Evolutionary conservation across 2,797 vertebrate genomes (phyloP), one percentile per base, ranked within the genome.

Genomic region (Xenopus petersii): DNA sequence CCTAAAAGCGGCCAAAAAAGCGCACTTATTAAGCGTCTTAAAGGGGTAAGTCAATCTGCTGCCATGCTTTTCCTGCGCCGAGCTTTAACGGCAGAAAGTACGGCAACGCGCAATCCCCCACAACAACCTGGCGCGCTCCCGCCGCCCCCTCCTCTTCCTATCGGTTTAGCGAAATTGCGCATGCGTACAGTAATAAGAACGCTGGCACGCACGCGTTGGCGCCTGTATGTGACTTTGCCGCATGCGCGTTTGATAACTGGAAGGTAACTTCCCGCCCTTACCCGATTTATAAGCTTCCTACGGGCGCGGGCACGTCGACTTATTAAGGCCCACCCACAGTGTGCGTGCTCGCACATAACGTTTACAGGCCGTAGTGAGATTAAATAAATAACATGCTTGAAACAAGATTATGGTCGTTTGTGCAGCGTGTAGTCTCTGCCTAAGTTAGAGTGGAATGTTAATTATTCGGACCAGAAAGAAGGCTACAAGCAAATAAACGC

Each of bases 1-100:
- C 87, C 93, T 6, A 98, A 98, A 87, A 97, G 94, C 83, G 96
- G 96, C 13, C 93, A 93, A 87, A 98, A 98, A 88, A 97, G 92
- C 85, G 87, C 94, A 24, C 93, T 98, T 49, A 84, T 98, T 26
- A 97, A 97, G 84, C 93, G 96, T 77, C 94, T 98, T 21, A 96
- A 96, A 86, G 95, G 96, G 94, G 96, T 97, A 77, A 93, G 93
- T 91, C 80, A 82, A 42, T 79, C 75, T 66, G 69, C 79, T 80
- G 77, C 76, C 67, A 80, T 70, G 58, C 73, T 75, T 76, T 71
- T 81, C 84, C 75, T 63, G 75, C 66, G 76, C 78, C 74, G 82
- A 81, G 81, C 81, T 83, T 73, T 83, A 77, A 72, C 69, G 75
- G 64, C 81, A 71, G 71, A 77, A 82, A 73, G 82, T 74, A 84